phyloP scores from a whole-genome alignment of 2,797 vertebrate species.

The Nothura maculosa region DNA sequence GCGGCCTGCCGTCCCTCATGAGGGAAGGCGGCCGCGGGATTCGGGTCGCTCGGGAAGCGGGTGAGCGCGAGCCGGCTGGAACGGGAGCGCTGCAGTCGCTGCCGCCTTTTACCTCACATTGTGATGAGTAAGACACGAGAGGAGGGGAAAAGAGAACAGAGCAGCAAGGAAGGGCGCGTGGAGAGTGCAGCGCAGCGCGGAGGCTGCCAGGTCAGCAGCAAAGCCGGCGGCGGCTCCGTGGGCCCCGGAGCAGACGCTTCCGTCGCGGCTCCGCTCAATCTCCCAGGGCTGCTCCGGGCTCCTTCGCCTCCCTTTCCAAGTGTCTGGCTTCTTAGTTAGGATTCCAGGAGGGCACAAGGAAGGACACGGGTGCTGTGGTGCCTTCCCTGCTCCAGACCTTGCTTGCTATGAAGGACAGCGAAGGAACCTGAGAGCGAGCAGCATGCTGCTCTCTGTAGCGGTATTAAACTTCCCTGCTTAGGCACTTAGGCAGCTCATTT shows the following conservation, averaged over 20 bases:
- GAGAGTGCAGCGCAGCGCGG: constrained; percentile 75
- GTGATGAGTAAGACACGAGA: constrained; percentile 74
- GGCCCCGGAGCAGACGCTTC: constrained; percentile 24
- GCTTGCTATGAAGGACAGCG: accelerated
- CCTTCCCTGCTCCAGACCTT: neutral
- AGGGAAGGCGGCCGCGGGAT: constrained; percentile 79
- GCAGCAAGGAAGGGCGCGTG: constrained; percentile 78
- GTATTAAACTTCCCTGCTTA: neutral
- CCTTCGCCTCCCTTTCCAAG: constrained; percentile 3
- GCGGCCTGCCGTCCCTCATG: constrained; percentile 94
- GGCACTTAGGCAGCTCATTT: neutral
- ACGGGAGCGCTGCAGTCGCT: constrained; percentile 76
- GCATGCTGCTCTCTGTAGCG: accelerated
- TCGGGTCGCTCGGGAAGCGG: constrained; percentile 78
- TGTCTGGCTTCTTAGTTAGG: constrained; percentile 25
- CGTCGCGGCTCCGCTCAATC: neutral
- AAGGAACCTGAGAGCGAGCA: neutral
- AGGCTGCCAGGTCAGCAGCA: constrained; percentile 78
- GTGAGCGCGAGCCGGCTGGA: constrained; percentile 79
- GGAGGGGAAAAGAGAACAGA: neutral
- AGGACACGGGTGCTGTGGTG: neutral
- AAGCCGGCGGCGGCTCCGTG: constrained; percentile 57
- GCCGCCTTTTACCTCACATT: constrained; percentile 79
- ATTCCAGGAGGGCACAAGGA: neutral
- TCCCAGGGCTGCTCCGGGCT: neutral